These are phyloP conservation scores for Sycophila texana DNA, from an alignment of 2,888 invertebrate genomes.

Conservation along the genomic window DNA sequence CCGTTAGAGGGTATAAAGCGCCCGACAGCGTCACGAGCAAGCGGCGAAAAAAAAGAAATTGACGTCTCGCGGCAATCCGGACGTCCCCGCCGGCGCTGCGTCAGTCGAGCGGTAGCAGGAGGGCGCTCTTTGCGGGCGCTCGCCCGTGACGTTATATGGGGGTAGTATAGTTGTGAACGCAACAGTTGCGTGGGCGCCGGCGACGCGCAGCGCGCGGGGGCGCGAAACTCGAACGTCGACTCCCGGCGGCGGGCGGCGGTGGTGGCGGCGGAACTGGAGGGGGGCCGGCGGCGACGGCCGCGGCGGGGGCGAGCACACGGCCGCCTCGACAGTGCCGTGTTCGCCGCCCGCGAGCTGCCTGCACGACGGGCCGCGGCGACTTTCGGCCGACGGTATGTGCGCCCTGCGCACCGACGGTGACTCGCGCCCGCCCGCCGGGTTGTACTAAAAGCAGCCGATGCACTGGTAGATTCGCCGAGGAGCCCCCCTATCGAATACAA, in stretches of 20 bases:
- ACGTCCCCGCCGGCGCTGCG: not conserved
- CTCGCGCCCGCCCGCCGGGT: not conserved
- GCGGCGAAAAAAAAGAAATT: too few species aligned
- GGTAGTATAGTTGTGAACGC: conserved; percentile 37
- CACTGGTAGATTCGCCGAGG: too few species aligned
- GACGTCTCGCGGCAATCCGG: too few species aligned
- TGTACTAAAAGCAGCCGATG: too few species aligned
- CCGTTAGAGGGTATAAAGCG: not conserved
- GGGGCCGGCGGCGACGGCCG: not conserved
- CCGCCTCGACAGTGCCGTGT: conserved; percentile 36
- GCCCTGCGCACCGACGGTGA: not conserved
- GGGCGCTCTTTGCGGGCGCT: not conserved
- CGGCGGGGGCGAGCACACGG: not conserved
- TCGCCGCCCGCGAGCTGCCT: conserved; percentile 7
- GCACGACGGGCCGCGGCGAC: not conserved
- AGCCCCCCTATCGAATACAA: too few species aligned
- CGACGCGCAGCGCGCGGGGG: conserved; percentile 20
- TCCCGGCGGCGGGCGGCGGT: conserved; percentile 10
- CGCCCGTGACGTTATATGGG: not conserved
- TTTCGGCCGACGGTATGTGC: too few species aligned
- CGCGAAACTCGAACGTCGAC: not conserved
- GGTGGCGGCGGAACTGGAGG: not conserved
- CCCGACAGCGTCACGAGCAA: not conserved
- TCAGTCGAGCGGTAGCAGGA: not conserved
- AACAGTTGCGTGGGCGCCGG: conserved; percentile 52